Base-by-base conservation (phyloP, 2,113 vertebrate species). In the Picathartes gymnocephalus region DNA sequence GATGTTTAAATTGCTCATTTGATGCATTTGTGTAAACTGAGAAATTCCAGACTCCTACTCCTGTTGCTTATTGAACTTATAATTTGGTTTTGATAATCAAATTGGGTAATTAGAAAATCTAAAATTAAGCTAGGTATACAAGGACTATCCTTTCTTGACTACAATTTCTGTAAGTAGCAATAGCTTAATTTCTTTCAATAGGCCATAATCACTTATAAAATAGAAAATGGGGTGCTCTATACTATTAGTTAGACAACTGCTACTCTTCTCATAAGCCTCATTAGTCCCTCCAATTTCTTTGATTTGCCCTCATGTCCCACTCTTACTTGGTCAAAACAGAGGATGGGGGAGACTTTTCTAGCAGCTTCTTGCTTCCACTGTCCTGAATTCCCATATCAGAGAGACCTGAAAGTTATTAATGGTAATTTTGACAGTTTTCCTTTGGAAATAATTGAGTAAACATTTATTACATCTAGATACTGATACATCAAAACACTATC, bases 311-410 rank as follows among this genome's bases (percentile, higher is more conserved):
- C 23, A 37, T 25, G 21, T 79, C 23, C 35, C 23, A 80, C 15
- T 56, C 50, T 17, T 24, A 61, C 21, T 81, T 70, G 21, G 21
- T 56, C 33, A 81, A 68, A 86, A 89, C 3, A 79, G 8, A 23
- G 2, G 25, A 10, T 0, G 0, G 3, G 6, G 4, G 6, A 58
- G 19, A 53, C 13, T 45, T 45, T 50, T 57, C 15, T 15, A 53
- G 20, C 11, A 68, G 47, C 7, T 45, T 86, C 78, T 42, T 58
- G 15, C 39, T 91, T 83, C 42, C 23, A 14, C 45, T 61, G 50
- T 76, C 28, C 19, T 58, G 51, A 50, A 81, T 53, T 78, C 28
- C 66, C 13, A 0, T 47, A 66, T 19, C 15, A 61, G 65, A 84
- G 33, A 73, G 48, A 82, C 18, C 1, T 51, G 28, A 70, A 79